These are phyloP conservation scores for Lycophotia porphyrea DNA, from an alignment of 2,888 invertebrate species.

Conservation along the genomic window DNA sequence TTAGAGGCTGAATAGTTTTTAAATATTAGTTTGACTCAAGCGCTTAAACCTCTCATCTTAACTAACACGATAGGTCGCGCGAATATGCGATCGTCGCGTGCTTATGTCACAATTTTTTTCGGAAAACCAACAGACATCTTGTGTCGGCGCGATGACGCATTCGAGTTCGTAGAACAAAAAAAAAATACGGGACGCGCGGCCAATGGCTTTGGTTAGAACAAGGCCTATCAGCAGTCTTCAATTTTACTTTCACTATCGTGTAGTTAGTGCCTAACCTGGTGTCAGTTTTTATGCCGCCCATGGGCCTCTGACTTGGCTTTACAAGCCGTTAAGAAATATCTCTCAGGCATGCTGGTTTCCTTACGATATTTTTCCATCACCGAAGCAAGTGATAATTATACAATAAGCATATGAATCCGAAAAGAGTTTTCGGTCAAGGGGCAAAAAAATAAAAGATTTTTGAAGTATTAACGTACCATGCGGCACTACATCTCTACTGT, in stretches of 20 bases:
- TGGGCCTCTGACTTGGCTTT: too few relatives aligned
- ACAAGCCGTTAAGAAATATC: too few relatives aligned
- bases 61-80: too few relatives aligned
- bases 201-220: too few relatives aligned
- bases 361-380: too few relatives aligned
- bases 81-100: neutral
- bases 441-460: neutral
- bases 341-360: too few relatives aligned
- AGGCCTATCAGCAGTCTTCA: neutral
- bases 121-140: neutral
- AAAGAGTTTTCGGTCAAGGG: neutral
- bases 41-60: neutral
- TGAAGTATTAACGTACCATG: constrained; percentile 71
- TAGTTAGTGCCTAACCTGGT: too few relatives aligned
- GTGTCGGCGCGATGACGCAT: neutral
- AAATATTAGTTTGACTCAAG: neutral
- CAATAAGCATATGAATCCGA: too few relatives aligned
- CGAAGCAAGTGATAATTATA: too few relatives aligned
- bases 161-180: neutral
- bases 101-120: neutral
- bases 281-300: too few relatives aligned
- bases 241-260: too few relatives aligned
- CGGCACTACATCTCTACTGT: constrained; percentile 69
- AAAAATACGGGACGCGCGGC: neutral
- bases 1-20: neutral